These are phyloP conservation scores for Carcinoscorpius rotundicauda DNA, from an alignment of 1,140 invertebrate species.

Conservation along the genomic window DNA sequence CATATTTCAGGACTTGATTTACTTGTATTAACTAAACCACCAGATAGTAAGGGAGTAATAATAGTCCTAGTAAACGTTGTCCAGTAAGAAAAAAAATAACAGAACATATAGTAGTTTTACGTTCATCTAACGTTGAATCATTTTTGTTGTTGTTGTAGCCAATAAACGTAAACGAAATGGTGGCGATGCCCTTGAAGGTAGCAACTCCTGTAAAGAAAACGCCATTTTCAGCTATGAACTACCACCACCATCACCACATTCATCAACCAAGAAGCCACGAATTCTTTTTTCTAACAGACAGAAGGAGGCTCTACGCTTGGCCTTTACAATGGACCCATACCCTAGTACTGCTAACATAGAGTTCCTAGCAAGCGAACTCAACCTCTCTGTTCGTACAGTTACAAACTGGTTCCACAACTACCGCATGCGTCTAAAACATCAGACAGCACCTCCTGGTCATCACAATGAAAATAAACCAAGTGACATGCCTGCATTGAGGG, in stretches of 20 bases:
- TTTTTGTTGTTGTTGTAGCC: slow-evolving; percentile 9
- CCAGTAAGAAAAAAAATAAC: too few species aligned
- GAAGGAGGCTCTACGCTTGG: slow-evolving; percentile 85
- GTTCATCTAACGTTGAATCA: too few species aligned
- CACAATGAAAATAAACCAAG: slow-evolving; percentile 34
- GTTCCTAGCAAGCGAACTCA: slow-evolving; percentile 79
- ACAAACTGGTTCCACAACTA: slow-evolving; percentile 99
- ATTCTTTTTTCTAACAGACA: slow-evolving; percentile 96
- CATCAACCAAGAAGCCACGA: slow-evolving; percentile 67
- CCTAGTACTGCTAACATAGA: slow-evolving; percentile 92
- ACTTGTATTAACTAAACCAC: too few species aligned
- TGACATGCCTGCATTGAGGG: slow-evolving; percentile 7
- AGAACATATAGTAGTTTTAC: too few species aligned
- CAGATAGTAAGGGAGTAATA: too few species aligned
- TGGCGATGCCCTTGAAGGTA: background rate
- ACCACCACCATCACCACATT: slow-evolving; percentile 18
- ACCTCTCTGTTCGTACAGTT: slow-evolving; percentile 86
- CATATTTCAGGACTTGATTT: too few species aligned
- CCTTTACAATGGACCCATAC: slow-evolving; percentile 91
- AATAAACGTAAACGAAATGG: slow-evolving; percentile 15
- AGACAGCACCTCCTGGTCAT: slow-evolving; percentile 40
- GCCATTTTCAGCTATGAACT: background rate
- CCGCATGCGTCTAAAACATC: slow-evolving; percentile 91
- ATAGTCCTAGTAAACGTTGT: too few species aligned
- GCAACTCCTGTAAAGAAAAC: too few species aligned